Evolutionary conservation across 1,140 invertebrate genomes (phyloP), one percentile per base, ranked within the genome.

Genomic region (Potamilus streckersoni): DNA sequence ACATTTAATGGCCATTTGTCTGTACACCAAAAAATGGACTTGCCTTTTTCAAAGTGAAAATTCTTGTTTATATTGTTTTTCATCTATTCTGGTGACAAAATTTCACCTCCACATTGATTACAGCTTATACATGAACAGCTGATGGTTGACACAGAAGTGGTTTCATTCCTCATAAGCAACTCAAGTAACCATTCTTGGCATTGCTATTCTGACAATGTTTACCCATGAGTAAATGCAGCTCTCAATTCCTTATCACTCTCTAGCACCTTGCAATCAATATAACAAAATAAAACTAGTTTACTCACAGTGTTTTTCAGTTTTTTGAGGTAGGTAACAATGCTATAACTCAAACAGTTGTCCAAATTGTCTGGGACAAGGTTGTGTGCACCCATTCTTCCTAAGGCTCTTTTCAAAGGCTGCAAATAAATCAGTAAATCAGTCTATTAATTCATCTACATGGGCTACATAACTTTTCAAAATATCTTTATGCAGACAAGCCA

Each of bases 251-350:
- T 6, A 17, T 60, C 13, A 27, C 15, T 1, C 20, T 27, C 17
- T 20, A 19, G 49, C 23, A 73, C 19, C 13, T 62, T 23, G n/a
- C 20, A 20, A 31, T 19, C 16, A 17, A 19, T 16, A 55, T 27
- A 55, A 23, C 17, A 49, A 20, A 17, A n/a, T 27, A 58, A 73
- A 5, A 61, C 60, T 31, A 15, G 64, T n/a, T 19, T 62, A 69
- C 81, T 80, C 69, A 91, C 90, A 80, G 90, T 88, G 89, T 97
- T 97, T 91, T 99, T 99, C 76, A 98, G 91, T 86, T 96, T 94
- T 90, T 98, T 99, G 79, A 99, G 91, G 87, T 98, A 97, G 89
- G 96, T 98, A 75, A 97, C 92, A 13, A 99, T 96, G 74, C 94
- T 95, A 87, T 96, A 98, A 82, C 96, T 97, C 57, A 99, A 91